These are phyloP conservation scores for Microctonus brassicae DNA, from an alignment of 2,888 invertebrate genomes.

Conservation along the genomic window DNA sequence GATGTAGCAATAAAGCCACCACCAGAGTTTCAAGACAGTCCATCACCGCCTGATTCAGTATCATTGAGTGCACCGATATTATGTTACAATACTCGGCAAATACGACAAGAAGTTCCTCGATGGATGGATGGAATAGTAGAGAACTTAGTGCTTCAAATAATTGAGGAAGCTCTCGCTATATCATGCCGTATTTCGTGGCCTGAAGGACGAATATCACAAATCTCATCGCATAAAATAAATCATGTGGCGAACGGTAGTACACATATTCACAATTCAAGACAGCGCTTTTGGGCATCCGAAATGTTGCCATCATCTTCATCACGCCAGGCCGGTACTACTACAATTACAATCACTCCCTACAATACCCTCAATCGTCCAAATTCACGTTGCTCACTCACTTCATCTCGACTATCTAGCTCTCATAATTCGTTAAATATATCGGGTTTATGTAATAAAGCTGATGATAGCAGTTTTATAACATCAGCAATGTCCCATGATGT, in stretches of 20 bases:
- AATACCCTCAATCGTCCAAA: conserved; percentile 75
- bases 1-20: conserved; percentile 83
- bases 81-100: conserved; percentile 47
- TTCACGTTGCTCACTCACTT: conserved; percentile 82
- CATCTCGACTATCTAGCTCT: conserved; percentile 85
- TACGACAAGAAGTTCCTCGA: conserved; percentile 41
- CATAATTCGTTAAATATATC: conserved; percentile 78
- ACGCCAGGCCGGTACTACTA: conserved; percentile 59
- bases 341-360: conserved; percentile 65
- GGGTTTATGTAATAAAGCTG: conserved; percentile 80
- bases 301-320: conserved; percentile 73
- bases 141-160: conserved; percentile 69
- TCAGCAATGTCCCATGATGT: conserved; percentile 91
- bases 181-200: conserved; percentile 69
- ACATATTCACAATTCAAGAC: conserved; percentile 45
- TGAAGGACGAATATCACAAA: conserved; percentile 61
- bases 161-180: conserved; percentile 71
- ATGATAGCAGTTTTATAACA: conserved; percentile 89
- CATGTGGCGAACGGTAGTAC: conserved; percentile 35
- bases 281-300: conserved; percentile 73
- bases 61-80: conserved; percentile 61
- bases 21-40: conserved; percentile 84
- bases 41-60: conserved; percentile 67
- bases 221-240: conserved; percentile 47
- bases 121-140: conserved; percentile 70